Conservation (phyloP, 2,888 invertebrate species). For the Kryphioiulus occultus region DNA sequence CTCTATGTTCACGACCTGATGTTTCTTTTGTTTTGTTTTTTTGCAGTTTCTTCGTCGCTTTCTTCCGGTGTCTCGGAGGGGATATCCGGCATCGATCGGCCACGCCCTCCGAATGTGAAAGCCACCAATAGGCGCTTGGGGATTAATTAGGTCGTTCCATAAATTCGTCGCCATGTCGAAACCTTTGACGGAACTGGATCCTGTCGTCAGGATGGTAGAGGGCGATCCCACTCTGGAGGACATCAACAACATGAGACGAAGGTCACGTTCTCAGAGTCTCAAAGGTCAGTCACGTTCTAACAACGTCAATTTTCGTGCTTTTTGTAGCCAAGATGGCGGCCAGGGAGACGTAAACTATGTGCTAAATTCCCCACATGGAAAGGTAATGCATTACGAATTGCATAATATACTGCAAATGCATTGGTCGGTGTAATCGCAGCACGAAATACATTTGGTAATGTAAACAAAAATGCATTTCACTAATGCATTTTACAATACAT, state of each 20-base stretch:
- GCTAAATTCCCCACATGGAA: too few species aligned
- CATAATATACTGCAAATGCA: too few species aligned
- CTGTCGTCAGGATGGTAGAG: neutral
- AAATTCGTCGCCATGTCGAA: neutral
- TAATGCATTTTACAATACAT: too few species aligned
- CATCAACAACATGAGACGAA: constrained; percentile 2
- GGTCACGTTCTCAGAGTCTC: neutral
- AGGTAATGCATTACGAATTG: too few species aligned
- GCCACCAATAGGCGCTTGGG: neutral
- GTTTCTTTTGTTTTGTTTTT: neutral
- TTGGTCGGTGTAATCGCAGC: too few species aligned
- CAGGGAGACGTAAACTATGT: too few species aligned
- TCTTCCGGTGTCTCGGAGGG: neutral
- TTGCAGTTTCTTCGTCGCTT: neutral
- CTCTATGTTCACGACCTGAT: neutral
- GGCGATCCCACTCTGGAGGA: constrained; percentile 10
- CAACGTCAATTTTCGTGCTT: too few species aligned
- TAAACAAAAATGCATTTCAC: too few species aligned
- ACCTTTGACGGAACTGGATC: neutral
- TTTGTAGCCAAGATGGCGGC: too few species aligned
- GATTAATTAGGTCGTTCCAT: neutral
- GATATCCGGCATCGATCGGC: neutral
- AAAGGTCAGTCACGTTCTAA: neutral
- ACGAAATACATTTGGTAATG: too few species aligned
- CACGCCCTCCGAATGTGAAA: neutral